phyloP scores from a whole-genome alignment of 2,888 invertebrate genomes.

The Chorisops tibialis region DNA sequence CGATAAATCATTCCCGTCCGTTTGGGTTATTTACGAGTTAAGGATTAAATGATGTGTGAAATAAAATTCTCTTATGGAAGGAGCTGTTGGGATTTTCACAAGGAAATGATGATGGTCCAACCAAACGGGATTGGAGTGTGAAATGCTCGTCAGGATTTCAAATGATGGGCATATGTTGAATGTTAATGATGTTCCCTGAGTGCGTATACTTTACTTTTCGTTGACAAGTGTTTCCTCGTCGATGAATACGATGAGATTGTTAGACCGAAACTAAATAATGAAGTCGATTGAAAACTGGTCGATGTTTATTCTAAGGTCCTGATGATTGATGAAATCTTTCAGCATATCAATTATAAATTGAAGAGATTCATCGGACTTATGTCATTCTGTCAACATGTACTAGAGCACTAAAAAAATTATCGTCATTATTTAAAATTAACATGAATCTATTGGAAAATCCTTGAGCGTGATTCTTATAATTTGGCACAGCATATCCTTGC shows the following conservation, averaged over 20 bases:
- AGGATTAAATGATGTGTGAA: conserved; percentile 30
- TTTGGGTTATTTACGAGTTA: conserved; percentile 26
- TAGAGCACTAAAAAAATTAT: too few species aligned
- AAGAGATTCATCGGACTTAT: too few species aligned
- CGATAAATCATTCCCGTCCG: conserved; percentile 27
- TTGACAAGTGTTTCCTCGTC: conserved; percentile 7
- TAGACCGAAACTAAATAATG: conserved; percentile 9
- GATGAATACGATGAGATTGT: not conserved
- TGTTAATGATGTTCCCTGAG: conserved; percentile 17
- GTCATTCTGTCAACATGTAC: too few species aligned
- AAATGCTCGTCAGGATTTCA: conserved; percentile 13
- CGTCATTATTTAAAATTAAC: too few species aligned
- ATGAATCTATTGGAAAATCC: too few species aligned
- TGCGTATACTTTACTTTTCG: not conserved
- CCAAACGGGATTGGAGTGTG: conserved; percentile 3
- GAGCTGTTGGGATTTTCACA: not conserved
- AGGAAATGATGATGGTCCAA: not conserved
- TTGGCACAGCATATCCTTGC: too few species aligned
- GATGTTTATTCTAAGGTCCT: not conserved
- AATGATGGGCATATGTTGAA: conserved; percentile 23
- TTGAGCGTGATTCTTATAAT: too few species aligned
- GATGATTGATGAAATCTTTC: conserved; percentile 23
- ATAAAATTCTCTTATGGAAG: conserved; percentile 18
- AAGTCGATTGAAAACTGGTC: not conserved
- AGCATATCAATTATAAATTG: conserved; percentile 4